Conservation (phyloP, 2,888 invertebrate species). For the Cremastobaeus sp. region DNA sequence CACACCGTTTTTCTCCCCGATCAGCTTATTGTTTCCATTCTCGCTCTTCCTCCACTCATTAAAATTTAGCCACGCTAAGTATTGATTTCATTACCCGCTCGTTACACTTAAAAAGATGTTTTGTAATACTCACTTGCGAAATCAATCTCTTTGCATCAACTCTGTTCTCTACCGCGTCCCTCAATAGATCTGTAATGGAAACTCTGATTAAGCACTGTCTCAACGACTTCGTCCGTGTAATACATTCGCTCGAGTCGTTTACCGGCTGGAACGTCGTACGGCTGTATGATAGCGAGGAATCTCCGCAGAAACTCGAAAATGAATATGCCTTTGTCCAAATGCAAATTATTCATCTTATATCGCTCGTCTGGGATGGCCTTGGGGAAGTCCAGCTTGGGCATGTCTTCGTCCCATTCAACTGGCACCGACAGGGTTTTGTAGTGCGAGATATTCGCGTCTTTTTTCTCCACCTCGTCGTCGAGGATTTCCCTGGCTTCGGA, state of each 20-base stretch:
- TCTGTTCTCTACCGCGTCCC: slow-evolving; percentile 75
- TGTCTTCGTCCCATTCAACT: slow-evolving; percentile 67
- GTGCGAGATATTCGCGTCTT: slow-evolving; percentile 68
- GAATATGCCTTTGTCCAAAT: slow-evolving; percentile 82
- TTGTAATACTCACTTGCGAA: slow-evolving; percentile 72
- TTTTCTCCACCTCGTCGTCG: slow-evolving; percentile 48
- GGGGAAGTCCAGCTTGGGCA: slow-evolving; percentile 71
- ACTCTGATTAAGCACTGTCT: slow-evolving; percentile 13
- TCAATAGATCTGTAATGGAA: slow-evolving; percentile 73
- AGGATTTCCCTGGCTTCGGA: slow-evolving; percentile 28
- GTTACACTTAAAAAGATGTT: no score
- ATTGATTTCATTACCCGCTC: no score
- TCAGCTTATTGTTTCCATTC: no score
- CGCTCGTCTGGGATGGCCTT: slow-evolving; percentile 68
- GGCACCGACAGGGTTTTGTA: slow-evolving; percentile 66
- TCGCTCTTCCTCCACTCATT: no score
- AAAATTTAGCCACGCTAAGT: no score
- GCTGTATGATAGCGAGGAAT: slow-evolving; percentile 83
- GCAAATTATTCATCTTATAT: slow-evolving; percentile 79
- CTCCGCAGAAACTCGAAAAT: slow-evolving; percentile 83
- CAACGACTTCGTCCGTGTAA: background rate
- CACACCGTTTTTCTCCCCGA: no score
- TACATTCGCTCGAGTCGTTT: slow-evolving; percentile 70
- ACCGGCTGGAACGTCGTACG: slow-evolving; percentile 84
- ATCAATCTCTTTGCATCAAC: slow-evolving; percentile 73